These are phyloP conservation scores for Hyppa rectilinea DNA, from an alignment of 2,888 invertebrate genomes.

Conservation along the genomic window DNA sequence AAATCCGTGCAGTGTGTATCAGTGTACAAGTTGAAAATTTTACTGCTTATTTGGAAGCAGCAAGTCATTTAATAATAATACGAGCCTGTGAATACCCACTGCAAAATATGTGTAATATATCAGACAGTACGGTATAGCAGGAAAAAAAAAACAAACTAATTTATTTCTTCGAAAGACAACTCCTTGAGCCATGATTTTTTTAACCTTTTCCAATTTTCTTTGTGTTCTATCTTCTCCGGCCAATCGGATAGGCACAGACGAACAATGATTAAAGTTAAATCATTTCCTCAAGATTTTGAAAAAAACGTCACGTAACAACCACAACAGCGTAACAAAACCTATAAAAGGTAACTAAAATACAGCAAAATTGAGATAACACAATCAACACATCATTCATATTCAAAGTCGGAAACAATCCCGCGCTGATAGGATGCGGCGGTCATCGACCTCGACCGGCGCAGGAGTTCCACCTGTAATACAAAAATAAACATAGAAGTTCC, in stretches of 20 bases:
- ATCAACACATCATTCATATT: conserved; percentile 47
- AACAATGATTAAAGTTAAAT: not conserved
- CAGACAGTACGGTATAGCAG: not conserved
- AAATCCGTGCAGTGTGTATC: not conserved
- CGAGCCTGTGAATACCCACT: not conserved
- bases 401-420: conserved; percentile 65
- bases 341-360: conserved; percentile 5
- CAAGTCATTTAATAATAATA: not conserved
- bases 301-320: not conserved
- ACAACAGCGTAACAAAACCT: not conserved
- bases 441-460: conserved; percentile 64
- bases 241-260: not conserved
- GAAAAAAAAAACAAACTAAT: not conserved
- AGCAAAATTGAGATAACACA: conserved; percentile 31
- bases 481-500: conserved; percentile 42
- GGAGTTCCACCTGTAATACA: conserved; percentile 64
- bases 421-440: conserved; percentile 65
- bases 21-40: conserved; percentile 17
- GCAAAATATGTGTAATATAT: not conserved
- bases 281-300: not conserved
- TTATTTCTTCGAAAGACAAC: not conserved
- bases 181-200: not conserved
- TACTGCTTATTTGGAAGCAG: not conserved
- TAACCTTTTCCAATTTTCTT: too few species aligned
- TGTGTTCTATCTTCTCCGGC: not conserved